Base-by-base conservation (phyloP, 2,797 vertebrate species). In the Triplophysa bombifrons region DNA sequence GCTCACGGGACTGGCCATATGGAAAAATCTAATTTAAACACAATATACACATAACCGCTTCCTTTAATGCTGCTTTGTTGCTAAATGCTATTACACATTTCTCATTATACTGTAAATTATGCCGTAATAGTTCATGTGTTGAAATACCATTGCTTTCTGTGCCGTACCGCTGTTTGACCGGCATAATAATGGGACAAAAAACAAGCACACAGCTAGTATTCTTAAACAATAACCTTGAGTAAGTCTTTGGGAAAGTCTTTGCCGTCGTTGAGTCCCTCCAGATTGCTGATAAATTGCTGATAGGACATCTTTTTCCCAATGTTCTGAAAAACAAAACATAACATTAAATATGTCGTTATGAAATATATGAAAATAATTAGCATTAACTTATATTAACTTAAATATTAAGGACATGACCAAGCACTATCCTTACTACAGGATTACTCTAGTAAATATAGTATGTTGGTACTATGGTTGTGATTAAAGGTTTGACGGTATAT, bases 261-360 rank as follows among this genome's bases (percentile, higher is more conserved):
- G 69, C 96, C 94, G 25, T 97, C 94, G 16, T 99, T 96, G 84
- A 99, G 93, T 19, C 96, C 94, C 8, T 98, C 97, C 82, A 99
- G 92, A 86, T 99, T 99, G 83, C 96, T 92, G 86, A 98, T 96
- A 81, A 99, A 99, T 83, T 98, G 96, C 55, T 97, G 96, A 83
- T 95, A 97, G 0, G 96, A 98, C 97, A 99, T 99, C 91, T 98
- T 99, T 89, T 99, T 99, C 80, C 97, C 97, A 81, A 99, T 98
- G 82, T 99, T 99, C 97, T 99, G 90, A 81, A 89, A 93, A 76
- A 72, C 46, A 67, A 3, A 65, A 34, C 14, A 30, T 7, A n/a
- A 19, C 53, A 20, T 22, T 60, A 67, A 17, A 67, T n/a, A 63
- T 64, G 58, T 38, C 27, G 55, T 48, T 11, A 50, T 73, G 30